Base-by-base conservation (phyloP, 2,113 vertebrate genomes). In the Melanocharis versteri region DNA sequence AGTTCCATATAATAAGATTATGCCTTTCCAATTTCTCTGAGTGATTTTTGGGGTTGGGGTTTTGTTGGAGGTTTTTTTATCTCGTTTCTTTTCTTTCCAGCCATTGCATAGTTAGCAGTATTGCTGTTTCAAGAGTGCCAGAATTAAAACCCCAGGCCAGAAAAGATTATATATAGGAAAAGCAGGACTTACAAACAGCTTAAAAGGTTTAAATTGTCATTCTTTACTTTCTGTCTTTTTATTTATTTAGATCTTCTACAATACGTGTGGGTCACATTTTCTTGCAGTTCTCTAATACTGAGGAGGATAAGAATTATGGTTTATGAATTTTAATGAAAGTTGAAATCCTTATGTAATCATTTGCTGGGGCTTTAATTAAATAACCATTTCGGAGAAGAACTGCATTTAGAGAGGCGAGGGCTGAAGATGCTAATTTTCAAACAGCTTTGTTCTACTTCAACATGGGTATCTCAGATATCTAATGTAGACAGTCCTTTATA, bases 281-380 rank as follows among this genome's bases (percentile, higher is more conserved):
- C 13, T 30, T 88, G 22, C 75, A 86, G 58, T 77, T 90, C 58
- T 80, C 27, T 88, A 65, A 51, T 72, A 48, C 45, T 91, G 40
- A 85, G 54, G 47, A 91, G 66, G 33, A 24, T 94, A 62, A 70
- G 70, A 91, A 77, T 76, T 72, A 42, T 14, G 16, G 16, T 66
- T 81, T 60, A 76, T 96, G 81, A 93, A 94, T 95, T 80, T 93
- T 90, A 91, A 90, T 96, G 85, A 68, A 91, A 73, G 35, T 42
- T 85, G 66, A 88, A 54, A 77, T 81, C 75, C 33, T 96, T 93
- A 88, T 83, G 31, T 80, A 93, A 88, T 93, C 87, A 53, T 86
- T 39, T 93, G 33, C 58, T 82, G 22, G 27, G 24, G 17, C 45
- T 91, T 92, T 89, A 75, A 87, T 83, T 84, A 87, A 89, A 89